A percentile compares a stretch with the other conserved stretches of the same genome.
Conservation (phyloP, 2,888 invertebrate genomes). For the Bhutanitis thaidina region DNA sequence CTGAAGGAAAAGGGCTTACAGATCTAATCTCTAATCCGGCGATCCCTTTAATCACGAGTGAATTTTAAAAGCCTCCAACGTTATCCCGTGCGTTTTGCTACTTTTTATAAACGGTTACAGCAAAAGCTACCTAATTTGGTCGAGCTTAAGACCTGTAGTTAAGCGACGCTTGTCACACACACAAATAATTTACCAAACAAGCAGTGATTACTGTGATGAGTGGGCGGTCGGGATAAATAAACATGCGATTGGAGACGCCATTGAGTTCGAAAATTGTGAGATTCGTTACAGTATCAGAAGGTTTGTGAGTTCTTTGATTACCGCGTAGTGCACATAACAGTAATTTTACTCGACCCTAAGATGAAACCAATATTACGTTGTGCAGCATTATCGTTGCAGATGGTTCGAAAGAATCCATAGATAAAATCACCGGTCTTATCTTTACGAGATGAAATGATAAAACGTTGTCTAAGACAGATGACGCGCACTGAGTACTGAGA, state of each 20-base stretch:
- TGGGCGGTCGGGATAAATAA: background rate
- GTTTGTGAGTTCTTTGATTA: too few relatives aligned
- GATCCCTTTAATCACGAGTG: conserved; percentile 8
- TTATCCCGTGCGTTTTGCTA: background rate
- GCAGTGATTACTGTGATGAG: background rate
- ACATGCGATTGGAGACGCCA: background rate
- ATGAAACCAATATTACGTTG: too few relatives aligned
- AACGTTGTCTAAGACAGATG: too few relatives aligned
- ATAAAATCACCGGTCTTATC: too few relatives aligned
- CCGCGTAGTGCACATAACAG: too few relatives aligned
- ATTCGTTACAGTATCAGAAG: background rate
- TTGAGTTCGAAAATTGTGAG: background rate
- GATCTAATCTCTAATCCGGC: conserved; percentile 3
- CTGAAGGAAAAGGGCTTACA: conserved; percentile 1
- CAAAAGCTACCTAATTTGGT: background rate
- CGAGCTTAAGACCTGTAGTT: background rate
- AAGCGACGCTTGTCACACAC: background rate
- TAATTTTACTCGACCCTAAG: too few relatives aligned
- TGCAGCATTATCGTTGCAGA: too few relatives aligned
- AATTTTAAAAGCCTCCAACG: conserved; percentile 5
- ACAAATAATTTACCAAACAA: background rate
- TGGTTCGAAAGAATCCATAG: too few relatives aligned
- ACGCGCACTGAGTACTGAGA: too few relatives aligned
- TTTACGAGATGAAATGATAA: too few relatives aligned
- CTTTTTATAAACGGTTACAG: background rate